These are phyloP conservation scores for Ptychadena robeensis DNA, from an alignment of 2,797 vertebrate genomes.

Conservation along the genomic window DNA sequence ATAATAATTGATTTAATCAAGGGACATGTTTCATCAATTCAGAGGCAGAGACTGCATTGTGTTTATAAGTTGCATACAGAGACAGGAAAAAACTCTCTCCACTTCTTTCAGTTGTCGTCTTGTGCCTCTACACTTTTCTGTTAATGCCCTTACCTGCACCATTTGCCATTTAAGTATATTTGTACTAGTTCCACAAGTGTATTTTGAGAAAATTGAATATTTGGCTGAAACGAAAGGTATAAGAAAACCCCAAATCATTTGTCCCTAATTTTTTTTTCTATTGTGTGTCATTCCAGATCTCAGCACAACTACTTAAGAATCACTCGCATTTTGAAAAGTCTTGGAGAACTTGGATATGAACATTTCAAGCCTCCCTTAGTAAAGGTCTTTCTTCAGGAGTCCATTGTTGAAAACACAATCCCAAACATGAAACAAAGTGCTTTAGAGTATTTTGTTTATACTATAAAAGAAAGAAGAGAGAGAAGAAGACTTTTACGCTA, in stretches of 20 bases:
- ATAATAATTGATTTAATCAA: no score
- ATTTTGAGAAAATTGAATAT: no score
- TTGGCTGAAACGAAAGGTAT: no score
- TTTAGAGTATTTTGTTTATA: slow-evolving; percentile 96
- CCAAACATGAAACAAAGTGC: slow-evolving; percentile 94
- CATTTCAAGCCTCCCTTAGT: slow-evolving; percentile 92
- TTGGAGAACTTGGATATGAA: slow-evolving; percentile 95
- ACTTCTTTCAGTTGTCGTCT: no score
- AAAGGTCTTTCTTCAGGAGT: slow-evolving; percentile 89
- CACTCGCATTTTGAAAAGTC: slow-evolving; percentile 96
- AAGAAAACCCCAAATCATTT: no score
- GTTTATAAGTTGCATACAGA: no score
- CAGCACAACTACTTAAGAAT: slow-evolving; percentile 98
- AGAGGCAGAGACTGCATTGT: no score
- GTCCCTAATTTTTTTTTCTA: not conserved
- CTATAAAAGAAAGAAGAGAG: slow-evolving; percentile 86
- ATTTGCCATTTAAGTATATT: not conserved
- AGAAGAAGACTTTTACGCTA: slow-evolving; percentile 89
- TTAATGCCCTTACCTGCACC: no score
- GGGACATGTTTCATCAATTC: no score
- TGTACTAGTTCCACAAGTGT: not conserved
- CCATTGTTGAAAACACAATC: slow-evolving; percentile 86
- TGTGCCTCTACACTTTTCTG: no score
- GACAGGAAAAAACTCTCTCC: no score
- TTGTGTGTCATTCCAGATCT: slow-evolving; percentile 81